A percentile compares a stretch with the other conserved stretches of the same genome.
Conservation (phyloP, 2,797 vertebrate genomes). For the Peromyscus eremicus region DNA sequence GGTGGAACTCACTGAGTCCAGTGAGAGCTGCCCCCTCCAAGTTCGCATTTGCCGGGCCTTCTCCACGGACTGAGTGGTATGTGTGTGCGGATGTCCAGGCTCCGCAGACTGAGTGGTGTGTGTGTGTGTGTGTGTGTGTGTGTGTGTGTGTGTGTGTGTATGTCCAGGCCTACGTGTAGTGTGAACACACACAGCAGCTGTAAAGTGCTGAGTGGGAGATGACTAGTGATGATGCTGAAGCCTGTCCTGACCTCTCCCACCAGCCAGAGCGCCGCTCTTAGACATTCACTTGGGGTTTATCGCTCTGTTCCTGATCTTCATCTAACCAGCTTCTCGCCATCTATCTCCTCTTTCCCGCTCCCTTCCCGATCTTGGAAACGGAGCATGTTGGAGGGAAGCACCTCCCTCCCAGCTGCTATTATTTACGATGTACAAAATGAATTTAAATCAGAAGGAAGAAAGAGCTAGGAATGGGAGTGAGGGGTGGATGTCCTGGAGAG, state of each 20-base stretch:
- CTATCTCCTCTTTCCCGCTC: not conserved
- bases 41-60: not conserved
- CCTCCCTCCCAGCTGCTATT: conserved; percentile 24
- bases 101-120: not conserved
- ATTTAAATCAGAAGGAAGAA: conserved; percentile 58
- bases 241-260: not conserved
- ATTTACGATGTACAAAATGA: conserved; percentile 37
- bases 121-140: too few species aligned
- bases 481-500: not conserved
- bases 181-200: not conserved
- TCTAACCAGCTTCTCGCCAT: not conserved
- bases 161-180: not conserved
- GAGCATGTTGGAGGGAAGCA: not conserved
- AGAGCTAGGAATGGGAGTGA: not conserved
- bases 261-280: not conserved
- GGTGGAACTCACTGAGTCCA: not conserved
- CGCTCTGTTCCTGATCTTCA: not conserved
- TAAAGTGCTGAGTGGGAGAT: not conserved
- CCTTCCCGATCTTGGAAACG: conserved; percentile 31
- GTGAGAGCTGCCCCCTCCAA: not conserved
- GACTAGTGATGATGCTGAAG: not conserved
- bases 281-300: not conserved
- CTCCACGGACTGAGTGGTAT: not conserved
- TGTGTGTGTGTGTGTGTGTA: too few species aligned
- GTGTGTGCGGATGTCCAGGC: not conserved